These are phyloP conservation scores for Oncorhynchus nerka DNA, from an alignment of 2,113 vertebrate species.

Conservation along the genomic window DNA sequence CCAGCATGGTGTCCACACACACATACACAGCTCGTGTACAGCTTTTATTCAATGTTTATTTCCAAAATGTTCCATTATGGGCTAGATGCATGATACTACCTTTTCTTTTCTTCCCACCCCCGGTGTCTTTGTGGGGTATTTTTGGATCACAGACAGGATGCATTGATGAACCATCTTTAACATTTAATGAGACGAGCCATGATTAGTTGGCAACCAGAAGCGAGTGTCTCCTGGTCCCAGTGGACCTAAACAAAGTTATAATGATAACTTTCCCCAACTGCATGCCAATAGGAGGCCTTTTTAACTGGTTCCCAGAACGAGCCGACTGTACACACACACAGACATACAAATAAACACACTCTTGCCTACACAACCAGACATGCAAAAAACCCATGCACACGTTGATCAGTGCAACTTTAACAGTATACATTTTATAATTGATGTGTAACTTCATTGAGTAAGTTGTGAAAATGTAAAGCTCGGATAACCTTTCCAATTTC, in stretches of 20 bases:
- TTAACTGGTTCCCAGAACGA: constrained; percentile 52
- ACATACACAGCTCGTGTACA: neutral
- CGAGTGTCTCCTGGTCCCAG: constrained; percentile 54
- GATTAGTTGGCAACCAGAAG: constrained; percentile 62
- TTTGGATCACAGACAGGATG: constrained; percentile 44
- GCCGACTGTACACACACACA: neutral
- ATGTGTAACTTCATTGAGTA: neutral
- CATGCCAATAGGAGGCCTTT: constrained; percentile 59
- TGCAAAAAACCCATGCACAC: neutral
- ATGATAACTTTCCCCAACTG: constrained; percentile 65
- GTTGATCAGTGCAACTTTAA: neutral
- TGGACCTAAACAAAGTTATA: constrained; percentile 66
- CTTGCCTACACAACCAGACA: too few relatives aligned
- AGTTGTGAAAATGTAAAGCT: neutral
- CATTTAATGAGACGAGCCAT: constrained; percentile 62
- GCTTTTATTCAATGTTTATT: constrained; percentile 32
- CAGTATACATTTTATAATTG: neutral
- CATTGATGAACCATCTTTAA: constrained; percentile 66
- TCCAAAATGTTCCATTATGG: constrained; percentile 49
- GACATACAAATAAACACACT: neutral
- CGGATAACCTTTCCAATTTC: neutral
- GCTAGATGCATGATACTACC: constrained; percentile 39
- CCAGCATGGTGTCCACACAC: constrained; percentile 43
- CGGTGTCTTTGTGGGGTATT: constrained; percentile 43
- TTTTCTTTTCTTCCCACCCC: constrained; percentile 46